Evolutionary conservation across 1,140 invertebrate species (phyloP).

Genomic region (Polypedilum vanderplanki): DNA sequence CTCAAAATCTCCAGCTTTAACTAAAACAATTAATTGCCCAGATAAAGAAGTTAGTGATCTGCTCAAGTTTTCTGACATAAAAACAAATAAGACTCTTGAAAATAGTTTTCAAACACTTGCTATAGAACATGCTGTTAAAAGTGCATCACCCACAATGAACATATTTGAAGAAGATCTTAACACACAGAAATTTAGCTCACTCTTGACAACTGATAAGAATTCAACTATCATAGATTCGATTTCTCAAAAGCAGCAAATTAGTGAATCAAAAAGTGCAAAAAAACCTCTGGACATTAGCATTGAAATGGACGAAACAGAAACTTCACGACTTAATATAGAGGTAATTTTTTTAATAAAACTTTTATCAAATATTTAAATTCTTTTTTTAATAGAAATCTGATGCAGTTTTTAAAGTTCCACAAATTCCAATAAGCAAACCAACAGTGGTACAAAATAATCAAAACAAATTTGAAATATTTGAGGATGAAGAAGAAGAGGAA

Average conservation of each 20-base stretch:
- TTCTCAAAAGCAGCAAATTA: not conserved
- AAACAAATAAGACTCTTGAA: not conserved
- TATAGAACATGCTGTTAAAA: not conserved
- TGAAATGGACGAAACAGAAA: conserved; percentile 2
- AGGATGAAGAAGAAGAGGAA: conserved; percentile 21
- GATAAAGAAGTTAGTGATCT: not conserved
- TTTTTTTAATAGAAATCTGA: not conserved
- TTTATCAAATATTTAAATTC: not conserved
- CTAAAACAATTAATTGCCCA: not conserved
- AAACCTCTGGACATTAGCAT: conserved; percentile 5
- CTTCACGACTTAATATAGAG: not conserved
- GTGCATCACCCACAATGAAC: not conserved
- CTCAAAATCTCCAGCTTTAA: not conserved
- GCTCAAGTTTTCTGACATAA: not conserved
- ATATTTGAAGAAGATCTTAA: conserved; percentile 39
- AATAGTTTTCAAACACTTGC: not conserved
- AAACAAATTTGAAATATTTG: not conserved
- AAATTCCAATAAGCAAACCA: not conserved
- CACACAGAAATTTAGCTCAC: conserved; percentile 39
- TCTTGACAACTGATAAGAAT: conserved; percentile 41
- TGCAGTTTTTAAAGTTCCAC: not conserved
- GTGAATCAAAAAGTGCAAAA: not conserved
- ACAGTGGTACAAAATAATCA: not conserved
- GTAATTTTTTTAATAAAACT: not conserved
- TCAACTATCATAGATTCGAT: conserved; percentile 36